These are phyloP conservation scores for Syngnathus floridae DNA, from an alignment of 2,113 vertebrate species.

Conservation along the genomic window DNA sequence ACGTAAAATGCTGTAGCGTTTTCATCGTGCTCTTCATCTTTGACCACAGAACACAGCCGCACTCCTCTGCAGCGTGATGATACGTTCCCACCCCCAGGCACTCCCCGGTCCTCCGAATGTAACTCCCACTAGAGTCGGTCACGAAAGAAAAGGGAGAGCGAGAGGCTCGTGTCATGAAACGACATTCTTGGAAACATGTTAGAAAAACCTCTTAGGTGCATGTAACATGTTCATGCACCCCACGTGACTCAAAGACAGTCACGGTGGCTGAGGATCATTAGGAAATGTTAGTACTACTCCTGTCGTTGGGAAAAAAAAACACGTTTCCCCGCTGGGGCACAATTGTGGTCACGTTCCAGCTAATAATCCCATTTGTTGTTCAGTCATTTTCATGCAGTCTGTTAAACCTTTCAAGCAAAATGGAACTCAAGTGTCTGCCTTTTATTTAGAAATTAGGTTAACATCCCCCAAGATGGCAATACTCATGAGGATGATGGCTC, in stretches of 20 bases:
- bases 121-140: constrained; percentile 25
- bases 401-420: constrained; percentile 21
- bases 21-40: background rate
- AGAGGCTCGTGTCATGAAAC: constrained; percentile 20
- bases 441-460: constrained; percentile 14
- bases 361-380: constrained; percentile 14
- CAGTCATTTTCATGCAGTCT: constrained; percentile 19
- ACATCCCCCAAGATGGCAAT: constrained; percentile 6
- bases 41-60: constrained; percentile 1
- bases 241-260: constrained; percentile 21
- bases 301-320: constrained; percentile 27
- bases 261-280: constrained; percentile 42
- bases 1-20: background rate
- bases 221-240: constrained; percentile 34
- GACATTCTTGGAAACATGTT: constrained; percentile 19
- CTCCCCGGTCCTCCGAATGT: constrained; percentile 19
- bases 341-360: constrained; percentile 12
- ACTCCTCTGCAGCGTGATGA: constrained; percentile 16
- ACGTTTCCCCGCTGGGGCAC: constrained; percentile 1
- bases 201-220: constrained; percentile 46
- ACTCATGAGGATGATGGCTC: constrained; percentile 4
- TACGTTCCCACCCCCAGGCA: constrained; percentile 17
- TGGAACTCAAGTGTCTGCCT: constrained; percentile 11
- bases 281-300: constrained; percentile 18
- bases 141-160: constrained; percentile 16